Percentiles rank a stretch among this genome's conserved stretches.
These are phyloP conservation scores for Cyphomyrus discorhynchus DNA, from an alignment of 2,113 vertebrate species.

Conservation along the genomic window DNA sequence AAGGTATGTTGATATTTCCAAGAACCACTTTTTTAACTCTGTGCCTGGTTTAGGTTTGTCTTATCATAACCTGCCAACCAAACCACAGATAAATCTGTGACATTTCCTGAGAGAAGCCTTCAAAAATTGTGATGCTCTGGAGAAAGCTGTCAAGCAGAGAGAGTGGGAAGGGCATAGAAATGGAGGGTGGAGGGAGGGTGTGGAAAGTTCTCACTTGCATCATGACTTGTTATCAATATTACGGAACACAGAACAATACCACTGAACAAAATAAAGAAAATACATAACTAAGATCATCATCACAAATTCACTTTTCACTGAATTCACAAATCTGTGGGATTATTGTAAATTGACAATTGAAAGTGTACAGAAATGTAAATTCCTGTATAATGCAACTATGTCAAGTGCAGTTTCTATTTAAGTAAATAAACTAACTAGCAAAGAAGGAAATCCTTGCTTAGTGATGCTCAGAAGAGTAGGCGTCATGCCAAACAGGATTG, in stretches of 20 bases:
- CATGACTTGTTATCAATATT: neutral
- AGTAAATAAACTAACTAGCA: neutral
- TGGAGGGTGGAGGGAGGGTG: neutral
- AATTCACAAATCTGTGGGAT: neutral
- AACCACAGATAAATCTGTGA: neutral
- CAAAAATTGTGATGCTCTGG: neutral
- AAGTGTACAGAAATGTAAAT: neutral
- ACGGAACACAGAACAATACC: neutral
- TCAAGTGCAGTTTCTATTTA: neutral
- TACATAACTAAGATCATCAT: neutral
- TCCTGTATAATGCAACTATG: neutral
- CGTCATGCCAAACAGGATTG: neutral
- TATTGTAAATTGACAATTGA: neutral
- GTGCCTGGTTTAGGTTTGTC: neutral
- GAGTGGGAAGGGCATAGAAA: neutral
- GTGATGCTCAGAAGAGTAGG: neutral
- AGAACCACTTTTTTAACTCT: neutral
- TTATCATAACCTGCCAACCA: neutral
- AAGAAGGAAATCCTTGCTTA: neutral
- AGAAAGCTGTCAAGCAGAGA: neutral
- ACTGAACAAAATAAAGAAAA: neutral
- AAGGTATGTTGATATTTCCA: neutral
- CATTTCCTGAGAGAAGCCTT: neutral
- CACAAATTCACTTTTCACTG: neutral
- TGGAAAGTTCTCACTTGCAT: neutral